Base-by-base conservation (phyloP, 2,797 vertebrate genomes). In the Gobionotothen gibberifrons region DNA sequence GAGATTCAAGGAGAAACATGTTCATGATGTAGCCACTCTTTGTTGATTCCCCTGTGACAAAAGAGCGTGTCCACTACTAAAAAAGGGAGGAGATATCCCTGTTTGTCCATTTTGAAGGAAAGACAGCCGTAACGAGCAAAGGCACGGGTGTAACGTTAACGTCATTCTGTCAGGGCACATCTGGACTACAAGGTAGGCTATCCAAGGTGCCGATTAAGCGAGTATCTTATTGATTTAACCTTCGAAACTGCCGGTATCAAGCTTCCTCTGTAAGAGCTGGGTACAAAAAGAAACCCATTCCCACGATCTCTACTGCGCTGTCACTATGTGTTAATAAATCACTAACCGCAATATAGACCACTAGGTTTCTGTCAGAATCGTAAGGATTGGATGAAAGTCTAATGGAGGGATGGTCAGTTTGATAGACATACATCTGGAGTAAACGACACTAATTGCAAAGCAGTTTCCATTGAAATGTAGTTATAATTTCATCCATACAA, bases 61-160 rank as follows among this genome's bases (percentile, higher is more conserved):
- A 19, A 58, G 4, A 21, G n/a, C 49, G 21, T 21, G 17, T 53
- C 32, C 44, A n/a, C 53, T 53, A 9, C 5, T 47, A 26, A 6
- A 3, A 61, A 46, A 40, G 21, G 56, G 16, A 53, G 71, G 22
- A 71, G 6, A 40, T 0, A 21, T 65, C 13, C 13, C 9, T 7
- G 49, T 44, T 53, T 61, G 10, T 40, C 19, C 62, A 19, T 16
- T 7, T 29, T 76, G 58, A 67, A 89, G 90, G 91, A 92, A 92
- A 85, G 91, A 58, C 5, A 46, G 29, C 13, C 26, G 5, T 21
- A 51, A 51, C 15, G 62, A 47, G 36, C 11, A 15, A 21, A 36
- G 17, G n/a, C 57, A 19, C 44, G 69, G 47, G 22, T 21, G 15
- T 48, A 5, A 11, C 22, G 16, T 43, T 64, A 40, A 43, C 43